phyloP scores from a whole-genome alignment of 2,113 vertebrate species.

The cattle (Bos taurus) region ARS-UCD2.0 NC_037342.1:11344501-11345000 shows the following conservation, averaged over 20 bases:
- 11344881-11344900: background rate
- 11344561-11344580: background rate
- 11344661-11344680: background rate
- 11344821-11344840: background rate
- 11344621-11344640: background rate
- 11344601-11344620: background rate
- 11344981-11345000: background rate
- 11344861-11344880: background rate
- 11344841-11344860: background rate
- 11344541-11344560: background rate
- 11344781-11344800: background rate
- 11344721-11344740: background rate
- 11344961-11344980: background rate
- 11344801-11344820: background rate
- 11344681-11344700: background rate
- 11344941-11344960: background rate
- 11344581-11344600: background rate
- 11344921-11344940: background rate
- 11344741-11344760: background rate
- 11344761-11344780: background rate
- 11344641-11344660: background rate
- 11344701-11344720: background rate
- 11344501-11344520: too few species aligned
- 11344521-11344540: too few species aligned
- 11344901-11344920: background rate